Evolutionary conservation across 2,888 invertebrate species (phyloP).

Genomic region (Diarsia brunnea): DNA sequence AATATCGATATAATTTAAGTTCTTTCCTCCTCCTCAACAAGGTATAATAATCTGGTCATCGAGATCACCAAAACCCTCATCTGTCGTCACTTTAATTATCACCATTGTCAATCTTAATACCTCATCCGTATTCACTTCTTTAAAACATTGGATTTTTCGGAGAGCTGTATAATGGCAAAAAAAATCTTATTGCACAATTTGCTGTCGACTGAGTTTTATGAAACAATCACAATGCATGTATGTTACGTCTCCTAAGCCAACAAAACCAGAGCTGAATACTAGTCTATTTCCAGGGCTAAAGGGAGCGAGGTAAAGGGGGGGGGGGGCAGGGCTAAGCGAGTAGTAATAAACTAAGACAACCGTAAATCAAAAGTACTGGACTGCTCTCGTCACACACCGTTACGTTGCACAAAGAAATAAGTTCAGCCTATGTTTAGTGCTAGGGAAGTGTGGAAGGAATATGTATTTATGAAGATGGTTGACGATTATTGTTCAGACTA

Average conservation of each 20-base stretch:
- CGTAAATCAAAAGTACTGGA: slow-evolving; percentile 55
- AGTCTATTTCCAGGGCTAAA: slow-evolving; percentile 43
- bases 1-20: not conserved
- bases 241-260: slow-evolving; percentile 2
- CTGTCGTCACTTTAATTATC: not conserved
- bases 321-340: not conserved
- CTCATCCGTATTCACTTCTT: not conserved
- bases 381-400: slow-evolving; percentile 37
- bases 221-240: not conserved
- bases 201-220: not conserved
- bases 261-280: slow-evolving; percentile 10
- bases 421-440: slow-evolving; percentile 33
- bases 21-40: not conserved
- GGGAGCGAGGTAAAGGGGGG: not conserved
- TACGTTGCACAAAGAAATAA: slow-evolving; percentile 18
- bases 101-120: too few species aligned
- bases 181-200: not conserved
- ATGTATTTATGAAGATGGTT: not conserved
- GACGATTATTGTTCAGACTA: not conserved
- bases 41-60: not conserved
- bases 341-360: slow-evolving; percentile 47
- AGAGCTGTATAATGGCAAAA: not conserved
- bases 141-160: not conserved
- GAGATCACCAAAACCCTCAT: not conserved
- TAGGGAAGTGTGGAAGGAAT: not conserved